phyloP scores from a whole-genome alignment of 2,113 vertebrate species.

The Microcebus murinus region DNA sequence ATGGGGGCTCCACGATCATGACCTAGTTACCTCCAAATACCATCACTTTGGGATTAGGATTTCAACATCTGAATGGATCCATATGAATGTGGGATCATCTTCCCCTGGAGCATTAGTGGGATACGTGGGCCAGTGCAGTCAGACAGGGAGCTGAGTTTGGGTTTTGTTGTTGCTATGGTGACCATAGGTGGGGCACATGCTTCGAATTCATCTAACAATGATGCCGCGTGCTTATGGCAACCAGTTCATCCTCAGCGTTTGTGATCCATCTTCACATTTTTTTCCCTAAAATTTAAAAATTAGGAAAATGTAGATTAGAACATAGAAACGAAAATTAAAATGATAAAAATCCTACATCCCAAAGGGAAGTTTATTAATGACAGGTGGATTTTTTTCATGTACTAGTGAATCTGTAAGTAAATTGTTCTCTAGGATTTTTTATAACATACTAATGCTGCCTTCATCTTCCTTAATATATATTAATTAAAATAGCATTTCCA shows the following conservation, averaged over 20 bases:
- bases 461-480: not conserved
- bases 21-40: not conserved
- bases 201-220: not conserved
- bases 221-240: not conserved
- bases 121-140: not conserved
- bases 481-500: not conserved
- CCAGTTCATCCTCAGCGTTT: not conserved
- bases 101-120: fast-evolving
- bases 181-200: not conserved
- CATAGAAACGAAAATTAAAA: not conserved
- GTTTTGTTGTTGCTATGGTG: not conserved
- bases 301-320: not conserved
- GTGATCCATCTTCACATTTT: too few species aligned
- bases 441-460: not conserved
- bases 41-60: not conserved
- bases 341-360: not conserved
- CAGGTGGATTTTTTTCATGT: too few species aligned
- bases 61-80: not conserved
- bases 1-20: not conserved
- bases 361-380: not conserved
- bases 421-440: not conserved
- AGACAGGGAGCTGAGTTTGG: not conserved
- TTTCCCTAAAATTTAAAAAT: not conserved
- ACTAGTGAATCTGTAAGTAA: not conserved
- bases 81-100: too few species aligned